Conservation (phyloP, 2,797 vertebrate genomes). For the Dermochelys coriacea region DNA sequence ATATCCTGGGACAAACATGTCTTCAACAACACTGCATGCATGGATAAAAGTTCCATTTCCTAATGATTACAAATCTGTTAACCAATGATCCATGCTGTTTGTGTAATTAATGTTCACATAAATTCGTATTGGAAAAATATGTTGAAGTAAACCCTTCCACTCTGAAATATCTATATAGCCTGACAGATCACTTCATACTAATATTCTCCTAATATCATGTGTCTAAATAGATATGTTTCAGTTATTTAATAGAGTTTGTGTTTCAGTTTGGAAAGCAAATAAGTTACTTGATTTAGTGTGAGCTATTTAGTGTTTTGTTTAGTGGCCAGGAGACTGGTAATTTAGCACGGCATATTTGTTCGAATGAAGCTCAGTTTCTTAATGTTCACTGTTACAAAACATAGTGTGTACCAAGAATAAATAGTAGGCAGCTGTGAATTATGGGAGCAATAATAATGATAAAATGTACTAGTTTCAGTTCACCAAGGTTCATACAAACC, state of each 20-base stretch:
- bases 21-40: not conserved
- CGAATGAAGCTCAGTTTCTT: not conserved
- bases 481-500: not conserved
- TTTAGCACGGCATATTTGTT: not conserved
- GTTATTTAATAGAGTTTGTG: not conserved
- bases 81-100: not conserved
- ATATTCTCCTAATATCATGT: not conserved
- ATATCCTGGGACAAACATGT: not conserved
- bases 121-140: not conserved
- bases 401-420: not conserved
- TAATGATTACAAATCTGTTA: not conserved
- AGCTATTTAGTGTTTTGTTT: not conserved
- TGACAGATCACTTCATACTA: not conserved
- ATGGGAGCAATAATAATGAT: not conserved
- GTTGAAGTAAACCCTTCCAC: not conserved
- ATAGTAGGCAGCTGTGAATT: not conserved
- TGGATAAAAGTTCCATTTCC: not conserved
- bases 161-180: not conserved
- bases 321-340: fast-evolving
- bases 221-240: not conserved
- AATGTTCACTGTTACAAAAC: not conserved
- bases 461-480: not conserved
- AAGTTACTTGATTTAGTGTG: not conserved
- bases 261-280: not conserved
- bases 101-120: not conserved